These are phyloP conservation scores for Holothuria leucospilota DNA, from an alignment of 53 echinoderm and acorn worm species.

Conservation along the genomic window DNA sequence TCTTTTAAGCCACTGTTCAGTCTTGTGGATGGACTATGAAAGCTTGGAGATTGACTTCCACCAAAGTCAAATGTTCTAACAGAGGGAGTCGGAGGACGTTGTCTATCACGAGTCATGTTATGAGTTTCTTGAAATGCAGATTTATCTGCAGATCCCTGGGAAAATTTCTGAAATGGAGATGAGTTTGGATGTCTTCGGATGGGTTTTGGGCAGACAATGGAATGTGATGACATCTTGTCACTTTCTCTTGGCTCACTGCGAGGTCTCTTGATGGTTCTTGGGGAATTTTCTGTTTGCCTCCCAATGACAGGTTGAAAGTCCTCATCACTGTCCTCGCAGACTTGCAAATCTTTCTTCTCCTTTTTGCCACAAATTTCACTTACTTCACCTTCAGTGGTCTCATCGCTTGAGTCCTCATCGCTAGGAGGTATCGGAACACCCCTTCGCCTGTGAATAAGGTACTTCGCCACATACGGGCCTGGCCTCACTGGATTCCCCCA, in stretches of 20 bases:
- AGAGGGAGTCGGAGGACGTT: constrained; percentile 21
- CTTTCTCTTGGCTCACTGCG: constrained; percentile 19
- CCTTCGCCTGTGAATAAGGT: constrained; percentile 68
- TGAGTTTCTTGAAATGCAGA: too few relatives aligned
- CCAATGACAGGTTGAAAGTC: constrained; percentile 14
- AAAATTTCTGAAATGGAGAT: neutral
- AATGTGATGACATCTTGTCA: neutral
- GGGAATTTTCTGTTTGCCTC: neutral
- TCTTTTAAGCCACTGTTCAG: neutral
- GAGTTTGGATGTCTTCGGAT: neutral
- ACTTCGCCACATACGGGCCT: constrained; percentile 70
- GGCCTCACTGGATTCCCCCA: constrained; percentile 67
- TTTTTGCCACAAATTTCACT: neutral
- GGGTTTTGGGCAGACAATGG: constrained; percentile 36
- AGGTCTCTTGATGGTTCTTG: neutral
- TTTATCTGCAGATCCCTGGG: too few relatives aligned
- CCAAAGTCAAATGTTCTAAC: constrained; percentile 29
- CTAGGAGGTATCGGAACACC: constrained; percentile 60
- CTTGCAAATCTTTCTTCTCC: constrained; percentile 2
- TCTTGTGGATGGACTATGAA: neutral
- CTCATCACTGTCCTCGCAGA: constrained; percentile 25
- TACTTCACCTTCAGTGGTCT: constrained; percentile 4
- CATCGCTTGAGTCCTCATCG: constrained; percentile 35
- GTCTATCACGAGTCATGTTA: neutral
- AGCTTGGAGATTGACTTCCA: neutral